Evolutionary conservation across 2,888 invertebrate genomes (phyloP).

Genomic region (Nomada fabriciana): DNA sequence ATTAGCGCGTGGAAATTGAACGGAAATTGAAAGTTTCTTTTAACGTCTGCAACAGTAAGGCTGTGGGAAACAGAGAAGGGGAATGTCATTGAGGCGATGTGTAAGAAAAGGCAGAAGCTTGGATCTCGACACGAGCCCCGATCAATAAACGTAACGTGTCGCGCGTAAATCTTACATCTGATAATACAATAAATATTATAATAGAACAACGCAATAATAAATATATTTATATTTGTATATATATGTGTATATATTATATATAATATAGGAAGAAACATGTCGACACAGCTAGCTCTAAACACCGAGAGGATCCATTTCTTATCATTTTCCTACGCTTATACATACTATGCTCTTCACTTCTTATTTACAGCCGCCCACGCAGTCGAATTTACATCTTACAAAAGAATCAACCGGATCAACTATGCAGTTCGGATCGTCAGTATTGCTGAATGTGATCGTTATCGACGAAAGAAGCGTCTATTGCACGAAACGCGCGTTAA

Average conservation of each 20-base stretch:
- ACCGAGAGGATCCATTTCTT: constrained; percentile 75
- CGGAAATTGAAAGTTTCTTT: constrained; percentile 21
- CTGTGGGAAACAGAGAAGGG: not conserved
- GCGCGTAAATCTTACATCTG: constrained; percentile 78
- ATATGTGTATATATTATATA: constrained; percentile 75
- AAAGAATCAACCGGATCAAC: constrained; percentile 63
- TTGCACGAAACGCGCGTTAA: constrained; percentile 59
- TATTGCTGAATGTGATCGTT: constrained; percentile 40
- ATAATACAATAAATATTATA: constrained; percentile 83
- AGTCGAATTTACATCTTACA: constrained; percentile 77
- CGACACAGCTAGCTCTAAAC: constrained; percentile 82
- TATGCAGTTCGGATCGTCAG: constrained; percentile 21
- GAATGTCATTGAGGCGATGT: no score
- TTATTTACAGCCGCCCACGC: constrained; percentile 77
- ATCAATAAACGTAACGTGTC: constrained; percentile 74
- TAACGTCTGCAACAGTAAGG: not conserved
- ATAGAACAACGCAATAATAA: constrained; percentile 84
- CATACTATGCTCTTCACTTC: constrained; percentile 18
- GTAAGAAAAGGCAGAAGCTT: constrained; percentile 24
- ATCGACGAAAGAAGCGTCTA: constrained; percentile 52
- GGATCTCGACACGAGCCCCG: constrained; percentile 72
- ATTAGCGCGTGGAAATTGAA: constrained; percentile 3
- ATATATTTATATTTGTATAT: constrained; percentile 80
- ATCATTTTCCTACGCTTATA: not conserved
- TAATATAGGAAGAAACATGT: constrained; percentile 82